phyloP scores from a whole-genome alignment of 2,113 vertebrate genomes.

The Laticauda colubrina region DNA sequence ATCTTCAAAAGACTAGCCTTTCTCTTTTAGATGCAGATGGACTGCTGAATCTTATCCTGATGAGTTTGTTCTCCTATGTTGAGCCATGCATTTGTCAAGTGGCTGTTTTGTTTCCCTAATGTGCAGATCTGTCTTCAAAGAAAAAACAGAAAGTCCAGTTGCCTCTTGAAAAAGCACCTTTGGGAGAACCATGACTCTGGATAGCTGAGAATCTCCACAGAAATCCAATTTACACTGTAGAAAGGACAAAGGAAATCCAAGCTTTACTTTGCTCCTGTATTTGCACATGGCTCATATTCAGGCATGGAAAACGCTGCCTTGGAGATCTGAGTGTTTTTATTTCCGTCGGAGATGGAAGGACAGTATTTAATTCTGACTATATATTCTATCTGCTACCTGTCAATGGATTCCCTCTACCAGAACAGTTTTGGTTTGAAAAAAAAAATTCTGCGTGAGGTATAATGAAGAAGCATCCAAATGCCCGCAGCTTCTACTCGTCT shows the following conservation, averaged over 20 bases:
- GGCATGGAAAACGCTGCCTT: background rate
- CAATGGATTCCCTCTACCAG: background rate
- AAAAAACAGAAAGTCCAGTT: too few relatives aligned
- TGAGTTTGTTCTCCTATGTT: too few relatives aligned
- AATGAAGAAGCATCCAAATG: background rate
- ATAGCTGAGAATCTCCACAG: too few relatives aligned
- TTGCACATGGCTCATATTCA: background rate
- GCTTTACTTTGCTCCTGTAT: background rate
- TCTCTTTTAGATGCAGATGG: too few relatives aligned
- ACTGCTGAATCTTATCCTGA: too few relatives aligned
- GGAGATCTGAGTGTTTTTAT: background rate
- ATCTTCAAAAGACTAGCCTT: too few relatives aligned
- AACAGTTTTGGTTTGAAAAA: background rate
- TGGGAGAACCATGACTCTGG: too few relatives aligned
- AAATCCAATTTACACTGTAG: background rate
- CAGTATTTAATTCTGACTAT: background rate
- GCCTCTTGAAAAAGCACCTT: too few relatives aligned
- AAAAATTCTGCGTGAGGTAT: background rate
- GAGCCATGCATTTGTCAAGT: too few relatives aligned
- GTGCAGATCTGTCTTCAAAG: too few relatives aligned
- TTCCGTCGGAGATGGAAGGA: background rate
- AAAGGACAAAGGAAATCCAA: background rate
- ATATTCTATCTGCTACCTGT: background rate
- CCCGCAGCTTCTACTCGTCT: background rate
- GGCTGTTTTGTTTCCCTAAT: too few relatives aligned